phyloP scores from a whole-genome alignment of 2,888 invertebrate genomes.

The Eilema depressum region DNA sequence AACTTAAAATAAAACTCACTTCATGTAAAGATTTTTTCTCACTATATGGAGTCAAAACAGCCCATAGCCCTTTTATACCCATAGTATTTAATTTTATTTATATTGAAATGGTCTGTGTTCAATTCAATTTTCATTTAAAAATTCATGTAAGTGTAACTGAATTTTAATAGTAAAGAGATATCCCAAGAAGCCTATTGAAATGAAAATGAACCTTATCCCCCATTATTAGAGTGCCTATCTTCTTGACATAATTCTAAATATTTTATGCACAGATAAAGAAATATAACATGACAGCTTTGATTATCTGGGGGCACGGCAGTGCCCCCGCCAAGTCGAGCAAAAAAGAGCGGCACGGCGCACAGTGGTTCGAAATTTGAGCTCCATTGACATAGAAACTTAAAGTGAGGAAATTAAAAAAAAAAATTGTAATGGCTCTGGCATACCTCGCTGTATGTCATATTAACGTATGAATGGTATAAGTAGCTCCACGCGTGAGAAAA shows the following conservation, averaged over 20 bases:
- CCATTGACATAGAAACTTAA: too few relatives aligned
- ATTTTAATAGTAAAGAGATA: background rate
- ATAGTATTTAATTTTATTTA: constrained; percentile 73
- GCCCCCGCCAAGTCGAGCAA: too few relatives aligned
- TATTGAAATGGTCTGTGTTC: background rate
- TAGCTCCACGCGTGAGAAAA: too few relatives aligned
- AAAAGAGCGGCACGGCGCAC: too few relatives aligned
- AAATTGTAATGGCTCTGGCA: too few relatives aligned
- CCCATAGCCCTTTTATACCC: constrained; percentile 97
- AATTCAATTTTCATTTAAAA: background rate
- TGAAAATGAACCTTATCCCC: background rate
- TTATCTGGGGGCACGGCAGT: too few relatives aligned
- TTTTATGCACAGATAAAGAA: background rate
- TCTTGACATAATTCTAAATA: background rate
- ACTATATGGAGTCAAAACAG: constrained; percentile 91
- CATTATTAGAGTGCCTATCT: background rate
- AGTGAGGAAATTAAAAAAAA: too few relatives aligned
- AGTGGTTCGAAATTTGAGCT: too few relatives aligned
- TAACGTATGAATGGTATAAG: too few relatives aligned
- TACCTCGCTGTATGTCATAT: too few relatives aligned
- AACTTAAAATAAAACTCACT: constrained; percentile 68
- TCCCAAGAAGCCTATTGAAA: background rate
- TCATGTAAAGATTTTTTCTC: constrained; percentile 92
- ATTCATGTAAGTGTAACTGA: background rate
- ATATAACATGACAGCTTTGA: too few relatives aligned